Base-by-base conservation (phyloP, 2,797 vertebrate species). In the Coranthus polyacanthus region DNA sequence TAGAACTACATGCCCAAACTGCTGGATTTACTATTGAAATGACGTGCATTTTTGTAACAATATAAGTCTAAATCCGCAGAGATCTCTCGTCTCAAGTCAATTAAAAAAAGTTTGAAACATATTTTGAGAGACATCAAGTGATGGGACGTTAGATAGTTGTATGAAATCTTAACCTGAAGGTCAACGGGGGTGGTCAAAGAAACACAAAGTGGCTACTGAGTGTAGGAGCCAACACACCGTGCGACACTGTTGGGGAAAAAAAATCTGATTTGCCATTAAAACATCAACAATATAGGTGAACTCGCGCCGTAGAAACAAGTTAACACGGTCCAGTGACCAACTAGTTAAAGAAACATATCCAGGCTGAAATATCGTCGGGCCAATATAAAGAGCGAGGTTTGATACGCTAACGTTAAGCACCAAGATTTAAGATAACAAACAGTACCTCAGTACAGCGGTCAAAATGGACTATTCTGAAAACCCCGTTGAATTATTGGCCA, bases 81-180 rank as follows among this genome's bases (percentile, higher is more conserved):
- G 5, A 8, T 9, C 2, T 32, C 29, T 8, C 8, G 29, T 32
- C 10, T 32, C 29, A 32, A 9, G 7, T 9, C 7, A 32, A 32
- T 32, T 32, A 32, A 32, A 1, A 32, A 32, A 32, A 9, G 8
- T 32, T 32, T 32, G 29, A 32, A 7, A 8, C 2, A 18, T 2
- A 1, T 15, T 8, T 16, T 2, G 0, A 3, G 12, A 8, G 20
- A 32, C 11, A 15, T 17, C 0, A 36, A 46, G 12, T 22, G n/a
- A 54, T 20, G 3, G 11, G 37, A 10, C 1, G 3, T 39, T 53
- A 52, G 2, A 66, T 24, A 60, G 36, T 0, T 44, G 21, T 18
- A 8, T 57, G 1, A 61, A 53, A 64, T 68, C 6, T 44, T 56
- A 36, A 63, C 3, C 45, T 90, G 90, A 92, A 92, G 86, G 89